Conservation (phyloP, 2,113 vertebrate species). For the Pollimyrus isidori region DNA sequence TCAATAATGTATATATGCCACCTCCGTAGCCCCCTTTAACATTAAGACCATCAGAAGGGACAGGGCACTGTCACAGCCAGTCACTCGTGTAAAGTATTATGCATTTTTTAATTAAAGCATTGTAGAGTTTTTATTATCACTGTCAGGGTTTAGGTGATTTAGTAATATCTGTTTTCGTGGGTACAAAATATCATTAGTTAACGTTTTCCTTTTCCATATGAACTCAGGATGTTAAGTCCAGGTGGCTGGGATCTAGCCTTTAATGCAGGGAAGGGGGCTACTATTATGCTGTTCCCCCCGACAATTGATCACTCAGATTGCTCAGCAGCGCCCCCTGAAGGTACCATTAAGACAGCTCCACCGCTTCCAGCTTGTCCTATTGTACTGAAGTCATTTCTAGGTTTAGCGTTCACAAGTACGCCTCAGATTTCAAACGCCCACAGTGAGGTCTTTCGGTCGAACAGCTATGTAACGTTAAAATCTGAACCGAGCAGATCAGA, state of each 20-base stretch:
- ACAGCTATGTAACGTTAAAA: neutral
- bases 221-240: neutral
- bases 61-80: too few species aligned
- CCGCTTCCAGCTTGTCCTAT: neutral
- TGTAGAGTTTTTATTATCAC: too few species aligned
- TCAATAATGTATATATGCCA: neutral
- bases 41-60: too few species aligned
- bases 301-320: neutral
- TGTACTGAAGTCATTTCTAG: neutral
- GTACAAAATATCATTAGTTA: neutral
- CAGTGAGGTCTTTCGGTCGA: neutral
- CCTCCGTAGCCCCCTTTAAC: neutral
- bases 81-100: too few species aligned
- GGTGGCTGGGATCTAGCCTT: neutral
- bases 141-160: neutral
- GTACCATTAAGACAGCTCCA: neutral
- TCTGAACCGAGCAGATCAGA: neutral
- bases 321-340: neutral
- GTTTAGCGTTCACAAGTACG: neutral
- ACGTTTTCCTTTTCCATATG: neutral
- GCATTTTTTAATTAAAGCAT: neutral
- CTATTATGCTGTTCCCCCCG: neutral
- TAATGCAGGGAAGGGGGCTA: neutral
- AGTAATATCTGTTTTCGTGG: neutral
- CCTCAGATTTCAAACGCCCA: neutral